Base-by-base conservation (phyloP, 2,797 vertebrate species). In the Cyclura pinguis region DNA sequence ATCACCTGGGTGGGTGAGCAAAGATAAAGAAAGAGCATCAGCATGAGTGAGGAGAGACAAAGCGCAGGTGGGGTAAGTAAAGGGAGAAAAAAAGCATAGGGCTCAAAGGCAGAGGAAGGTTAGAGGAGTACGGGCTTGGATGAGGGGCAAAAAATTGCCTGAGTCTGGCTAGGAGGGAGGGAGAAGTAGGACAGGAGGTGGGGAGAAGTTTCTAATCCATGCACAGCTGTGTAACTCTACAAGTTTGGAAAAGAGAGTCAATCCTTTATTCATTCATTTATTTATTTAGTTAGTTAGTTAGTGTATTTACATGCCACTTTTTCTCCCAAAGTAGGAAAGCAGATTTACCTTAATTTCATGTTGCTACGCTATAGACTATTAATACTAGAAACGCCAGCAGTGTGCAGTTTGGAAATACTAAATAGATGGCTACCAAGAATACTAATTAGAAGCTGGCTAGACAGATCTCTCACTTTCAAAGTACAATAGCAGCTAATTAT, bases 381-480 rank as follows among this genome's bases (percentile, higher is more conserved):
- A 84, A 78, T 85, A 77, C 0, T 57, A 64, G 64, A 50, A 27
- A 80, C 24, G 38, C 29, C n/a, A 57, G 88, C 7, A 1, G 1
- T 22, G 52, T 91, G 47, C 91, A 87, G 27, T 90, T 0, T 69
- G 35, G 9, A 1, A 13, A 90, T 3, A 18, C 0, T 1, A 9
- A 85, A 88, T 22, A 69, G 38, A 50, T 3, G 72, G 85, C 38
- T 18, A 80, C 27, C 7, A 91, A 92, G 73, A 35, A 0, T 85
- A 90, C 35, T 2, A 35, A 47, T 7, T 62, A 47, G 27, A 84
- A 73, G 38, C 67, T 22, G 90, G 80, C 47, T 83, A 35, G 64
- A 88, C 80, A 88, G 42, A 73, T 85, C 80, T 42, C 80, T 84
- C 85, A 77, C 57, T 84, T 90, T 89, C 83, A 59, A 84, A 86